A percentile compares a stretch with the other conserved stretches of the same genome.
Conservation (phyloP, 2,888 invertebrate species). For the Lycocerus yunnanus region DNA sequence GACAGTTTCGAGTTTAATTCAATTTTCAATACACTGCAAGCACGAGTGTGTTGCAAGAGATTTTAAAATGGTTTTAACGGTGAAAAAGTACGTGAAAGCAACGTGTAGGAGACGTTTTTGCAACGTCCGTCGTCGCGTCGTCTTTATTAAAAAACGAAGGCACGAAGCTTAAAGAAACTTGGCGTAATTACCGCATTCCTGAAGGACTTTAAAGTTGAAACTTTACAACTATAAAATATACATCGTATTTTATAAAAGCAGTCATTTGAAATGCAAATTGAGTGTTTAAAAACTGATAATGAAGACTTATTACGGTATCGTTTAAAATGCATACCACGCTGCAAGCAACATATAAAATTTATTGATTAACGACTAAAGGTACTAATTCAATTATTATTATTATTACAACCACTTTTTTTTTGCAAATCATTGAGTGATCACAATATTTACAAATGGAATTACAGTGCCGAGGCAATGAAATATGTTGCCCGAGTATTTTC, state of each 20-base stretch:
- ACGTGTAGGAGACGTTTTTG: neutral
- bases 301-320: neutral
- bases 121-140: too few species aligned
- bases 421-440: neutral
- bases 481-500: neutral
- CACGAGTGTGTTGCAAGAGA: neutral
- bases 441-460: neutral
- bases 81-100: neutral
- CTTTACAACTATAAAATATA: neutral
- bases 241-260: neutral
- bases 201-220: neutral
- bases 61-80: neutral
- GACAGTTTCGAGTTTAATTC: neutral
- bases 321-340: neutral
- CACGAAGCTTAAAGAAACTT: neutral
- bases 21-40: neutral
- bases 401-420: neutral
- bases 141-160: neutral
- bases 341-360: neutral
- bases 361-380: neutral
- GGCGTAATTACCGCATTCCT: neutral
- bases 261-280: neutral
- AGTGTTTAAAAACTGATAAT: neutral
- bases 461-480: neutral
- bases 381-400: neutral